phyloP scores from a whole-genome alignment of 2,888 invertebrate genomes.

The Nycteola revayana region DNA sequence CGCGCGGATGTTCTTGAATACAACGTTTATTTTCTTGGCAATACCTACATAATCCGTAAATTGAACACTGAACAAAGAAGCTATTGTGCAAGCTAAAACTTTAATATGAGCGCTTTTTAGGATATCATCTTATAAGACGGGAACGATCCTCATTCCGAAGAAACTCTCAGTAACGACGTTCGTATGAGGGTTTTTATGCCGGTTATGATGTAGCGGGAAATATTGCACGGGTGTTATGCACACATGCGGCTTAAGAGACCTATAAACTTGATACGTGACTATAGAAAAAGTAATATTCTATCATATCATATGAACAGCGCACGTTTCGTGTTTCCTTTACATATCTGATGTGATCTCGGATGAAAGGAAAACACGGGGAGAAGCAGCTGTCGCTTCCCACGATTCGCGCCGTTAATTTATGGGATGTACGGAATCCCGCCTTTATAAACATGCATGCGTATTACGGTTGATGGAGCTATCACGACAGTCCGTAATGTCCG shows the following conservation, averaged over 20 bases:
- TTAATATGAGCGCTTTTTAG: conserved; percentile 30
- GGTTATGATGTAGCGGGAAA: conserved; percentile 23
- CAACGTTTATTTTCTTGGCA: conserved; percentile 6
- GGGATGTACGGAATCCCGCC: conserved; percentile 7
- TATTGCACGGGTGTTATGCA: conserved; percentile 24
- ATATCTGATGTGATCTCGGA: conserved; percentile 21
- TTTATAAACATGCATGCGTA: conserved; percentile 5
- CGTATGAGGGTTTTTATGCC: conserved; percentile 31
- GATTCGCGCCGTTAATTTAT: conserved; percentile 13
- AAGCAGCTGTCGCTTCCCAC: conserved; percentile 29
- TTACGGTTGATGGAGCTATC: conserved; percentile 8
- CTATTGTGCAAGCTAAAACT: conserved; percentile 23
- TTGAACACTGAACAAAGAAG: conserved; percentile 17
- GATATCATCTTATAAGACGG: conserved; percentile 25
- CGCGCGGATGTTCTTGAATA: no score
- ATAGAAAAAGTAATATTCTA: conserved; percentile 2
- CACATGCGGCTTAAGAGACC: conserved; percentile 15
- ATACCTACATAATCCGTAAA: conserved; percentile 16
- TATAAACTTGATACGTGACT: conserved; percentile 23
- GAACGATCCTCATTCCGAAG: conserved; percentile 15
- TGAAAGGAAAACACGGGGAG: conserved; percentile 29
- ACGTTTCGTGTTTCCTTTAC: conserved; percentile 17
- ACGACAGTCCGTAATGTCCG: no score
- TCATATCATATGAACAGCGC: conserved; percentile 6
- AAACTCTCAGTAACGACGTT: conserved; percentile 25